Evolutionary conservation across 2,113 vertebrate species (phyloP), one percentile per base, ranked within the genome.

Genomic region (Neofelis nebulosa): DNA sequence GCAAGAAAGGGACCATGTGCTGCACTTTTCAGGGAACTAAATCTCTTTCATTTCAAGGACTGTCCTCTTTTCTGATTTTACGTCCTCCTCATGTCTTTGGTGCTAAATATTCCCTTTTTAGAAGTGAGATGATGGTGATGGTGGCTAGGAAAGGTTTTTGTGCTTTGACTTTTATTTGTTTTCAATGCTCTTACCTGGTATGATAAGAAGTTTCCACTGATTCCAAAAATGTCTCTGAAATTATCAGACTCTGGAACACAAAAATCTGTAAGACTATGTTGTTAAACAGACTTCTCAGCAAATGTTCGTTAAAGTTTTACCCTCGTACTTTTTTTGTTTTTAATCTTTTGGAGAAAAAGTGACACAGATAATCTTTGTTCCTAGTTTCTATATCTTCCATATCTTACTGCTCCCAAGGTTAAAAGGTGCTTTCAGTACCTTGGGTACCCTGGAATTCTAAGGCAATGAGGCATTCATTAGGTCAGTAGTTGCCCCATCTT

Each of bases 211-310:
- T 61, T 85, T 81, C 65, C 10, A 25, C 21, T 68, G 33, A 79
- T 69, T 79, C 27, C 15, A 78, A 73, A 89, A 82, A 65, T 79
- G 25, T 63, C 80, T 89, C 25, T 79, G 45, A 87, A 89, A 89
- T 86, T 78, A 9, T 91, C 29, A 85, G 69, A 80, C 19, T 78
- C 66, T 61, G 9, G 15, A 65, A 52, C 73, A 57, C 0, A 61
- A 96, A 89, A 96, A 71, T 71, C 31, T 29, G 9, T 55, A 48
- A 83, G 81, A 52, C 7, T 29, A 4, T 41, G 10, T 86, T 68
- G n/a, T 55, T 45, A 85, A 91, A 89, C 36, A 93, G 19, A n/a
- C 48, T 81, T 73, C 81, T 97, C 11, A 78, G 71, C 25, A 80
- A 86, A 48, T 38, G 7, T 48, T 45, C 69, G 29, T 78, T 52